Evolutionary conservation across 2,888 invertebrate species (phyloP), one percentile per base, ranked within the genome.

Genomic region (Acronicta aceris): DNA sequence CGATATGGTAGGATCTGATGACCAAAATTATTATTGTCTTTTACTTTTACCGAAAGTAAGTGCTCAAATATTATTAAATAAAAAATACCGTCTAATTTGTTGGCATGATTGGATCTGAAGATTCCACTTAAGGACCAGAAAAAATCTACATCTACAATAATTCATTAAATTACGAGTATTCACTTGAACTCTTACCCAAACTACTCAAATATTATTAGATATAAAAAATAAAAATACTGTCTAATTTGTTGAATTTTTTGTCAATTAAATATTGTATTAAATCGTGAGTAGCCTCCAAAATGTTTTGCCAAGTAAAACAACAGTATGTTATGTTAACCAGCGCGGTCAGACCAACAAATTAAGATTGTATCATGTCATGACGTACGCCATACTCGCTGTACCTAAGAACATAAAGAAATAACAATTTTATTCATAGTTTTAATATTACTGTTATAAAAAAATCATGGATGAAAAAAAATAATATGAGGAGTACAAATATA

Each of bases 351-450:
- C 76, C 86, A 76, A 83, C 85, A 89, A 89, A 92, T 91, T 90
- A 91, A 92, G 93, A 93, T 93, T 75, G 85, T 86, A 89, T 89
- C 88, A 47, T 53, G 71, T 81, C 84, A 72, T 84, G 85, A 84
- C 85, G 76, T 75, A 74, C 71, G 69, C 70, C 69, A 63, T 62
- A 70, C 77, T 60, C 65, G 71, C 69, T 81, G 75, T 73, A 59
- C 65, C 69, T 78, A 76, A 70, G 70, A 81, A 79, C 77, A 69
- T 64, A 60, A 80, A 70, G 73, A 74, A 74, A 74, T 74, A 61
- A 65, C 59, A 64, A 76, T 71, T 74, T 74, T 76, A 71, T 70
- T 65, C 75, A 78, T 75, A 59, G 54, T 55, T 57, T 45, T 59
- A 21, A 59, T 66, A 2, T 59, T 55, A 46, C 5, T 5, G 21